Evolutionary conservation across 2,113 vertebrate species (phyloP), one percentile per base, ranked within the genome.

Genomic region (Clinocottus analis): DNA sequence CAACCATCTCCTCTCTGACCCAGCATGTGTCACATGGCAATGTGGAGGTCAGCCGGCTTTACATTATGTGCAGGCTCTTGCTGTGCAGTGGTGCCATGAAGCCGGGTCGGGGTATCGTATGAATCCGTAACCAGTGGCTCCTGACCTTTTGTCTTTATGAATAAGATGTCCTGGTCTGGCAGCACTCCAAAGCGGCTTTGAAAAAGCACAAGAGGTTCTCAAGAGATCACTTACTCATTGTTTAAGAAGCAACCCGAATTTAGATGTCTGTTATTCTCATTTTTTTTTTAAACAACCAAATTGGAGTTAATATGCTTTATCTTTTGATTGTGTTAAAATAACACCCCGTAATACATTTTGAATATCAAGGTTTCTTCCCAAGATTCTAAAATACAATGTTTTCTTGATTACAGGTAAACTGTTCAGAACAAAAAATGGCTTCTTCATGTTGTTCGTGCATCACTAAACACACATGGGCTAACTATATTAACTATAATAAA

Each of bases 81-180:
- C 80, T 86, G 89, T 79, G 85, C 73, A 37, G 64, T 12, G 70
- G 37, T 89, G 82, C 83, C 87, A 83, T 67, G 81, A 92, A 70
- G 68, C 3, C 14, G 1, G 51, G 63, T 1, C 14, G 1, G 51
- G 63, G 68, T 76, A 88, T 90, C 80, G 75, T 66, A 25, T 81
- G 89, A 91, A 93, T 91, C 71, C 27, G 49, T 82, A 83, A 75
- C 78, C 82, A 62, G 62, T 39, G 59, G 45, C 77, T 85, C 58
- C 8, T 85, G 83, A 87, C 87, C 86, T 93, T 91, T 92, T 84
- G 85, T 89, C 85, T 83, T 79, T 31, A 39, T 79, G 76, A 89
- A 80, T 84, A 85, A 75, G 83, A 91, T 89, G 79, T 90, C 53
- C 85, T 86, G 73, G 83, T 31, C 68, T 53, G 65, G 60, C 63